Percentiles rank a stretch among this genome's conserved stretches.
Evolutionary conservation across 2,888 invertebrate species (phyloP).

Genomic region (Nasonovia ribisnigri): DNA sequence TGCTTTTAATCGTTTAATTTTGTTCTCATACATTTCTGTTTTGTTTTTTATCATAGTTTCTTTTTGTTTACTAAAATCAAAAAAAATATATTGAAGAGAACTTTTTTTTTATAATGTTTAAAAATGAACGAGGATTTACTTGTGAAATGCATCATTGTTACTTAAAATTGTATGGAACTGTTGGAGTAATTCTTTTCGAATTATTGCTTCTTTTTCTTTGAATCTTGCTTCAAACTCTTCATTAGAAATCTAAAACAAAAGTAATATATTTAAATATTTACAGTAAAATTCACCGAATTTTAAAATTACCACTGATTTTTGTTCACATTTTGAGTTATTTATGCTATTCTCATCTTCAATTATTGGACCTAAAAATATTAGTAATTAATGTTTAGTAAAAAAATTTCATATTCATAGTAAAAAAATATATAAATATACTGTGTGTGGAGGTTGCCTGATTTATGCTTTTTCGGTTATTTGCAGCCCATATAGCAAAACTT

Average conservation of each 20-base stretch:
- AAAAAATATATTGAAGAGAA: neutral
- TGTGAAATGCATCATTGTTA: slow-evolving; percentile 37
- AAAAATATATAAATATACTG: slow-evolving; percentile 33
- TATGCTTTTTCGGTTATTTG: slow-evolving; percentile 22
- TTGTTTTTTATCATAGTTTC: slow-evolving; percentile 33
- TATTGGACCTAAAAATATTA: slow-evolving; percentile 20
- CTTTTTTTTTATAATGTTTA: neutral
- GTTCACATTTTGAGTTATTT: neutral
- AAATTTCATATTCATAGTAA: neutral
- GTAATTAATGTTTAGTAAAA: neutral
- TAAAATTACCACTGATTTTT: slow-evolving; percentile 5
- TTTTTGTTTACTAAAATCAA: slow-evolving; percentile 39
- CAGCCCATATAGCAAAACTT: slow-evolving; percentile 54
- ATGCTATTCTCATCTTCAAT: slow-evolving; percentile 16
- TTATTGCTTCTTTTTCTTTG: slow-evolving; percentile 43
- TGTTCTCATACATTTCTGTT: slow-evolving; percentile 47
- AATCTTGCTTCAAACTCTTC: slow-evolving; percentile 38
- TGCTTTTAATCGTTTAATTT: slow-evolving; percentile 38
- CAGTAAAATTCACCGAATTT: neutral
- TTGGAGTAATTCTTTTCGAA: slow-evolving; percentile 43
- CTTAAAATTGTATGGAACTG: slow-evolving; percentile 37
- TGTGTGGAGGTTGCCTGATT: neutral
- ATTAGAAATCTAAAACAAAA: slow-evolving; percentile 7
- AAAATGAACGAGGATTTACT: neutral
- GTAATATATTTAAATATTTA: neutral